These are phyloP conservation scores for Rhyzopertha dominica DNA, from an alignment of 1,140 invertebrate species.

Conservation along the genomic window DNA sequence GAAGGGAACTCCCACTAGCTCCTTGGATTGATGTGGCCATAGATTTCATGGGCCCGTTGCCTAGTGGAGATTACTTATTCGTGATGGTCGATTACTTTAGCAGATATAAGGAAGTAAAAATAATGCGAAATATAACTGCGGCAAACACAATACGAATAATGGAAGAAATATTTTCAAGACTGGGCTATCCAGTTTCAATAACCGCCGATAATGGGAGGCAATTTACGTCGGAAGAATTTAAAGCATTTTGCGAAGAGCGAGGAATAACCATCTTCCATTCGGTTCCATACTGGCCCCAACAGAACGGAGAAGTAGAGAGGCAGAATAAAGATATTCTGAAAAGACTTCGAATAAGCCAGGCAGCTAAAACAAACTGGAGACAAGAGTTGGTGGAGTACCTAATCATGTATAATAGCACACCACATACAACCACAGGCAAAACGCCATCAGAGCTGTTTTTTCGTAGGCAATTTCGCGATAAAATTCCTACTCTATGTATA, in stretches of 20 bases:
- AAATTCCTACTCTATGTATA: constrained; percentile 8
- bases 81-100: constrained; percentile 24
- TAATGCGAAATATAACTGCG: constrained; percentile 2
- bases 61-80: constrained; percentile 32
- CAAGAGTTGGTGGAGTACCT: constrained; percentile 27
- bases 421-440: constrained; percentile 28
- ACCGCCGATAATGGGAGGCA: too few relatives aligned
- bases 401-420: constrained; percentile 36
- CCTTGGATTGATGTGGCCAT: constrained; percentile 41
- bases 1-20: constrained; percentile 29
- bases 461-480: constrained; percentile 13
- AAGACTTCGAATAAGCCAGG: constrained; percentile 32
- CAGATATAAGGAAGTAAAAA: constrained; percentile 18
- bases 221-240: too few relatives aligned
- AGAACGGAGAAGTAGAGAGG: constrained; percentile 35
- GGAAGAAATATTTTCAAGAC: neutral
- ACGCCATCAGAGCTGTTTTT: constrained; percentile 26
- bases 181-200: too few relatives aligned
- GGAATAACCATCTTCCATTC: too few relatives aligned
- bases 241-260: too few relatives aligned
- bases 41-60: constrained; percentile 38
- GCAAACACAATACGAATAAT: neutral
- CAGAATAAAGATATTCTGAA: constrained; percentile 36
- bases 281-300: too few relatives aligned
- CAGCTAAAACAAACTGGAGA: constrained; percentile 26